These are phyloP conservation scores for Botia kubotai DNA, from an alignment of 2,797 vertebrate species.

Conservation along the genomic window DNA sequence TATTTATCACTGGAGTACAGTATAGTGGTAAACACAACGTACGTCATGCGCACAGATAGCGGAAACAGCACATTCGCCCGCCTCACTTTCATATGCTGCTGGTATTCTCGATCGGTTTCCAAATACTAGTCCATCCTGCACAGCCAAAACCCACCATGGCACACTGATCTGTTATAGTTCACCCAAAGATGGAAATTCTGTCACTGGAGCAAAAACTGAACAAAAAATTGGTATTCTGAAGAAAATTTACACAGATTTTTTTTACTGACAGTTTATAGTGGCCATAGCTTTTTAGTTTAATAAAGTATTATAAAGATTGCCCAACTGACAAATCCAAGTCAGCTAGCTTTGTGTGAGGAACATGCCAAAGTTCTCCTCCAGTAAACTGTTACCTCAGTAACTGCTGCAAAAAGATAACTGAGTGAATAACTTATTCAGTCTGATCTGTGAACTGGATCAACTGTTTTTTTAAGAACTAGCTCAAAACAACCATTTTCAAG, in stretches of 20 bases:
- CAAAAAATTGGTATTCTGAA: no score
- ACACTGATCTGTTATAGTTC: background rate
- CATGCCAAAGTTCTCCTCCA: no score
- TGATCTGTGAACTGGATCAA: no score
- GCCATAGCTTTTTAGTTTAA: no score
- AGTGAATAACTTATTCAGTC: no score
- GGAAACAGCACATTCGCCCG: background rate
- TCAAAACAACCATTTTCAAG: no score
- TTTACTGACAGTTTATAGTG: background rate
- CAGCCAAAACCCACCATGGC: background rate
- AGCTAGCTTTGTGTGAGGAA: no score
- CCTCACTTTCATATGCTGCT: background rate
- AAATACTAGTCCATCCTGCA: background rate
- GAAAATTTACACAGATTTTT: background rate
- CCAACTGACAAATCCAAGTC: no score
- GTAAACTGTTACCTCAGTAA: no score
- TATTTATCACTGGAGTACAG: conserved; percentile 42
- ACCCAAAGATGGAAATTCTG: background rate
- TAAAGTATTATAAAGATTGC: no score
- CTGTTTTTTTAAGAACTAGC: no score
- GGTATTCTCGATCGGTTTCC: background rate
- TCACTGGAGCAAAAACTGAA: background rate
- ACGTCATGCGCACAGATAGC: conserved; percentile 30
- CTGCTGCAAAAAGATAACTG: no score
- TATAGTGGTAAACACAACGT: conserved; percentile 13